Conservation (phyloP, 2,888 invertebrate species). For the Drosophila ezoana region DNA sequence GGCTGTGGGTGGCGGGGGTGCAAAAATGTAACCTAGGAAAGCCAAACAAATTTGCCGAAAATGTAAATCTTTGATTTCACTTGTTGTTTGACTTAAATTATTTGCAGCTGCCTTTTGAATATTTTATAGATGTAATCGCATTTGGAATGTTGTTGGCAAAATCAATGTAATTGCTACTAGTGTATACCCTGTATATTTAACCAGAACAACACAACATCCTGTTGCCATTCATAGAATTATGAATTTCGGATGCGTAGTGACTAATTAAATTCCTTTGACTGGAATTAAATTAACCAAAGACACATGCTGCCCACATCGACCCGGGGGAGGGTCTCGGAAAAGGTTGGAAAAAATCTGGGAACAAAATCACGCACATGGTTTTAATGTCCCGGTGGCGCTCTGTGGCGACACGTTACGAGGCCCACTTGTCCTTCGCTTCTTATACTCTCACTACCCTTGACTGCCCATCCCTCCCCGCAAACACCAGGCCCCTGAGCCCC, state of each 20-base stretch:
- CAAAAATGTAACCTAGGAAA: not conserved
- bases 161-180: not conserved
- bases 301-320: constrained; percentile 16
- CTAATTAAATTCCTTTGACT: constrained; percentile 68
- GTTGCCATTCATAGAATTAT: constrained; percentile 22
- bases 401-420: constrained; percentile 39
- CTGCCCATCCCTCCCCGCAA: not conserved
- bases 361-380: constrained; percentile 71
- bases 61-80: not conserved
- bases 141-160: not conserved
- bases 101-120: not conserved
- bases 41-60: constrained; percentile 1
- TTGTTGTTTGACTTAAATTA: not conserved
- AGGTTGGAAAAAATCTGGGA: constrained; percentile 45
- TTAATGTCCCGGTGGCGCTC: constrained; percentile 50
- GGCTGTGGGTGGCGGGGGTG: not conserved
- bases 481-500: not conserved
- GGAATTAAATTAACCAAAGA: constrained; percentile 61
- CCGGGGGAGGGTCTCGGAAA: constrained; percentile 15
- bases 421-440: constrained; percentile 7
- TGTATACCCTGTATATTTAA: too few species aligned
- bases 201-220: not conserved
- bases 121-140: not conserved
- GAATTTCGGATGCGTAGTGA: constrained; percentile 36
- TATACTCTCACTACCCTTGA: constrained; percentile 4